Evolutionary conservation across 2,888 invertebrate genomes (phyloP).

Genomic region (Drosophila villosipedis): DNA sequence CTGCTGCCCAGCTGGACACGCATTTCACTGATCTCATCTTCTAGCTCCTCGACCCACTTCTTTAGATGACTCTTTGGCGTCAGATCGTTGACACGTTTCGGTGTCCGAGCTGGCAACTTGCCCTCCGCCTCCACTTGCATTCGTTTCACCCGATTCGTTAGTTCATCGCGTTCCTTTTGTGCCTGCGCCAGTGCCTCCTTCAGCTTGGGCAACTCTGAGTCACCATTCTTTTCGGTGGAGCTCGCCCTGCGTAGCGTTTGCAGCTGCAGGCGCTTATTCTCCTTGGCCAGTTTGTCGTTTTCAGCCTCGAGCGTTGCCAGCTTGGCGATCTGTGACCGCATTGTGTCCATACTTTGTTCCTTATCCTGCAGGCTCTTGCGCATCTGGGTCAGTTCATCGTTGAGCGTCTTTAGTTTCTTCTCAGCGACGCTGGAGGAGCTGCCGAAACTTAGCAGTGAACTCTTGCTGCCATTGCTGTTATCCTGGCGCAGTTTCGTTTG

Average conservation of each 20-base stretch:
- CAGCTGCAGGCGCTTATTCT: constrained; percentile 90
- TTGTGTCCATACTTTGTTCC: constrained; percentile 91
- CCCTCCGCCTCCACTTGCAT: constrained; percentile 89
- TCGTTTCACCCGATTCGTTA: constrained; percentile 88
- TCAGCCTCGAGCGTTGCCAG: constrained; percentile 90
- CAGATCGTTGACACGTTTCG: constrained; percentile 90
- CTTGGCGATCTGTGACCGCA: constrained; percentile 90
- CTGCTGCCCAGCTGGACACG: constrained; percentile 84
- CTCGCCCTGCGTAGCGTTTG: constrained; percentile 86
- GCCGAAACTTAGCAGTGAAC: constrained; percentile 59
- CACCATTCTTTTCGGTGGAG: constrained; percentile 82
- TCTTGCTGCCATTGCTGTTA: constrained; percentile 54
- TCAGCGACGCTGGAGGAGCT: constrained; percentile 71
- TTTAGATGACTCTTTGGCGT: constrained; percentile 86
- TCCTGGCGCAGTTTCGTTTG: constrained; percentile 88
- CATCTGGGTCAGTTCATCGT: constrained; percentile 90
- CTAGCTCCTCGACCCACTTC: constrained; percentile 94
- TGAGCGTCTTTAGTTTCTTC: constrained; percentile 87
- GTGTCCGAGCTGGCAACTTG: constrained; percentile 89
- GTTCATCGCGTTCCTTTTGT: constrained; percentile 89
- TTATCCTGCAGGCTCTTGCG: constrained; percentile 92
- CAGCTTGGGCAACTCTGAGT: constrained; percentile 86
- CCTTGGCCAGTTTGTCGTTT: constrained; percentile 90
- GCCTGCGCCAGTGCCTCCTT: constrained; percentile 86
- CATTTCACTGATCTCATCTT: constrained; percentile 91